phyloP scores from a whole-genome alignment of 2,797 vertebrate species.

The Pipistrellus nathusii region DNA sequence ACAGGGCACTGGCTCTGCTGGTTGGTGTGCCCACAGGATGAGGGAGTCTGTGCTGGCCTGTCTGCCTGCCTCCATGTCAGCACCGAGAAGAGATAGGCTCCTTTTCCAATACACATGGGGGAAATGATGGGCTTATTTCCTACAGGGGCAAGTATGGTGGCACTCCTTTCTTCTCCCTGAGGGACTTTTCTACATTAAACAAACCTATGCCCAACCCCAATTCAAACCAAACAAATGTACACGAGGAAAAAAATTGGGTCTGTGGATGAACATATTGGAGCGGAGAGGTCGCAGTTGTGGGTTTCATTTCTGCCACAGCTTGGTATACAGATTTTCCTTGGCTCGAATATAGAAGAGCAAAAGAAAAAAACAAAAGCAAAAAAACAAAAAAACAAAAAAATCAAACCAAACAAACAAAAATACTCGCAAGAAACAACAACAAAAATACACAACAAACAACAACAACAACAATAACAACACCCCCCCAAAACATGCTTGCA shows the following conservation, averaged over 20 bases:
- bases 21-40: fast-evolving
- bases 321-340: constrained; percentile 1
- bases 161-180: constrained; percentile 1
- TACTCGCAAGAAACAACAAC: too few relatives aligned
- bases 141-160: neutral
- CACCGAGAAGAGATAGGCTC: neutral
- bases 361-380: neutral
- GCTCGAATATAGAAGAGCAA: neutral
- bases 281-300: neutral
- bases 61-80: neutral
- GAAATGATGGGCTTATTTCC: neutral
- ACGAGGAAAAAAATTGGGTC: neutral
- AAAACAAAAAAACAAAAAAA: too few relatives aligned
- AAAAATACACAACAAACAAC: too few relatives aligned
- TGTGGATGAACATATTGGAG: constrained; percentile 13
- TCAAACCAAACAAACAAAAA: too few relatives aligned
- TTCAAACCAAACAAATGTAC: constrained; percentile 46
- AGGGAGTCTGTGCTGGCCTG: neutral
- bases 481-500: neutral
- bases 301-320: constrained; percentile 37
- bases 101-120: neutral
- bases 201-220: neutral
- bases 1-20: neutral
- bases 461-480: too few relatives aligned
- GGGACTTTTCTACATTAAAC: neutral